A percentile compares a stretch with the other conserved stretches of the same genome.
phyloP scores from a whole-genome alignment of 2,113 vertebrate species.

The Sorex fumeus region DNA sequence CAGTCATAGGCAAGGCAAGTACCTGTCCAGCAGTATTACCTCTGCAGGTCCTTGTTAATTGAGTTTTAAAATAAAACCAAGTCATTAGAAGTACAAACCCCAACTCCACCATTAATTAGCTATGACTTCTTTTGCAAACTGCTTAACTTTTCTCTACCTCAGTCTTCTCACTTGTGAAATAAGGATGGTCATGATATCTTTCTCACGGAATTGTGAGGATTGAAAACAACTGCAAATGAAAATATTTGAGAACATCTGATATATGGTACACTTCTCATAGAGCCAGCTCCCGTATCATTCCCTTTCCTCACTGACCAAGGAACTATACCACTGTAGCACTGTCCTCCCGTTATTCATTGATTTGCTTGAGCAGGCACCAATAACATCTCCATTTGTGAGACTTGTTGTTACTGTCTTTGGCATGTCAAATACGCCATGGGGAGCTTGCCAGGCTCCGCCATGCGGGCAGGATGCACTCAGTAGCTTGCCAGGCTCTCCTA shows the following conservation, averaged over 20 bases:
- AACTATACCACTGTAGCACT: too few species aligned
- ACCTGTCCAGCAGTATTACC: too few species aligned
- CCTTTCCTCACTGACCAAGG: accelerated
- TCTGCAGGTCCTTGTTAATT: too few species aligned
- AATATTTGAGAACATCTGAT: accelerated
- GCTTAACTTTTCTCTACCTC: neutral
- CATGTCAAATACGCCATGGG: too few species aligned
- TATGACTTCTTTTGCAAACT: neutral
- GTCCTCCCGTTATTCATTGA: too few species aligned
- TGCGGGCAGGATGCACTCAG: too few species aligned
- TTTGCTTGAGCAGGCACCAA: too few species aligned
- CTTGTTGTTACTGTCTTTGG: too few species aligned
- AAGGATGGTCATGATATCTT: neutral
- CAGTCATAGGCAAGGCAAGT: too few species aligned
- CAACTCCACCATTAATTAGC: neutral
- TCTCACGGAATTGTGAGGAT: neutral
- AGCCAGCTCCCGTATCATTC: neutral
- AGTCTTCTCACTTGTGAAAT: neutral
- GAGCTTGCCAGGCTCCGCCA: too few species aligned
- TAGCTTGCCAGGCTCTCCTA: too few species aligned
- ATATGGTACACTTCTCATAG: accelerated
- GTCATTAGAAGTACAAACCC: neutral
- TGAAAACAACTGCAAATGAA: neutral
- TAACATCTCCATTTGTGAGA: too few species aligned
- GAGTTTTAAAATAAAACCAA: neutral